These are phyloP conservation scores for Scolopax rusticola DNA, from an alignment of 2,797 vertebrate genomes.

Conservation along the genomic window DNA sequence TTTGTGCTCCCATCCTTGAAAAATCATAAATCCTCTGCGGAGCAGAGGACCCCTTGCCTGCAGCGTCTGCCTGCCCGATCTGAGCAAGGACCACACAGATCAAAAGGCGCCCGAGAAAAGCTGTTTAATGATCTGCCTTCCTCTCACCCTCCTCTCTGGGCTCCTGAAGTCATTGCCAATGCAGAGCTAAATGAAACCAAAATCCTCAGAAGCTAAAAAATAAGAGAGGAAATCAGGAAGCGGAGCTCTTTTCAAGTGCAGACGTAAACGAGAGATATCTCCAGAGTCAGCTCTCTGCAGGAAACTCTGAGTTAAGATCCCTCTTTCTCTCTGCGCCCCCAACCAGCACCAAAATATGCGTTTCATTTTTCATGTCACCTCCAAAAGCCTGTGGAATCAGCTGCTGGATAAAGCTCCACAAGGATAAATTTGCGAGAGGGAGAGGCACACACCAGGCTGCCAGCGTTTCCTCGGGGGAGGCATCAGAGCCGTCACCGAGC, in stretches of 20 bases:
- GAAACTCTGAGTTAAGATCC: background rate
- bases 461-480: fast-evolving
- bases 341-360: fast-evolving
- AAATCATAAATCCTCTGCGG: fast-evolving
- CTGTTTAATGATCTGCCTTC: background rate
- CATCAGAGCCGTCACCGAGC: fast-evolving
- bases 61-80: background rate
- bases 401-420: background rate
- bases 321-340: background rate
- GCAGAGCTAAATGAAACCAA: background rate
- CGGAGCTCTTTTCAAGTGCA: background rate
- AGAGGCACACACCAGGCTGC: fast-evolving
- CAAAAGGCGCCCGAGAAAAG: background rate
- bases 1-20: background rate
- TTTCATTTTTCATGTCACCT: background rate
- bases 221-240: background rate
- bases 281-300: background rate
- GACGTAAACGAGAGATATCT: fast-evolving
- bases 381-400: background rate
- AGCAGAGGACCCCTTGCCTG: fast-evolving
- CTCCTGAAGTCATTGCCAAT: background rate
- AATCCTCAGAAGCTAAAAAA: background rate
- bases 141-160: background rate
- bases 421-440: background rate
- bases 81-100: background rate